Evolutionary conservation across 1,140 invertebrate species (phyloP), one percentile per base, ranked within the genome.

Genomic region (Atta texana): DNA sequence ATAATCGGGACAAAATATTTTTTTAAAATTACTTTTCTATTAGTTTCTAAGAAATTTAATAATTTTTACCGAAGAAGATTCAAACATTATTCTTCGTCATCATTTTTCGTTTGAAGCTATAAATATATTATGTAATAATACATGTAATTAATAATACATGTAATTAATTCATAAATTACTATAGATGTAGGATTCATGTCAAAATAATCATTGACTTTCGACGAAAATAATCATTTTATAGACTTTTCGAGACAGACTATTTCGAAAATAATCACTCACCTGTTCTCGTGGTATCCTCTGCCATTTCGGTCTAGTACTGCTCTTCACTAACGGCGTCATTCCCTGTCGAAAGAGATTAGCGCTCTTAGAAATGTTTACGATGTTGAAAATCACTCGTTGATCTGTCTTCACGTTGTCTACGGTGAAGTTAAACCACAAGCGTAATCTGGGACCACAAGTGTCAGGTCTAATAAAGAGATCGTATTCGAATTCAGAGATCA

Each of bases 401-500:
- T 99, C 98, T 44, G 97, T 95, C 87, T 98, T 97, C 0, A 98
- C 98, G 95, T 99, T 99, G 94, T 99, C 98, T 14, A 99, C 98
- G 0, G 98, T 98, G 93, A 99, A 99, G 94, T 99, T 99, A 94
- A 99, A 99, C 99, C 99, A 99, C 82, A 99, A 97, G 59, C 99
- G 96, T 77, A 98, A 97, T 49, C 98, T 96, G 0, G 99, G 98
- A 94, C 98, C 98, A 94, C 98, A 99, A 0, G 99, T 99, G 94
- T 99, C 99, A 0, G 99, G 99, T 68, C 99, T 96, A 57, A 99
- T 97, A 95, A 98, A 99, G 10, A 99, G 96, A 95, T 99, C 99
- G 95, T 99, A 99, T 94, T 99, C 99, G 93, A 97, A 97, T 92
- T 99, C 98, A 0, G 98, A 98, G 85, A 99, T 96, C 85, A 99